Conservation (phyloP, 2,888 invertebrate species). For the Scaptomyza parva region DNA sequence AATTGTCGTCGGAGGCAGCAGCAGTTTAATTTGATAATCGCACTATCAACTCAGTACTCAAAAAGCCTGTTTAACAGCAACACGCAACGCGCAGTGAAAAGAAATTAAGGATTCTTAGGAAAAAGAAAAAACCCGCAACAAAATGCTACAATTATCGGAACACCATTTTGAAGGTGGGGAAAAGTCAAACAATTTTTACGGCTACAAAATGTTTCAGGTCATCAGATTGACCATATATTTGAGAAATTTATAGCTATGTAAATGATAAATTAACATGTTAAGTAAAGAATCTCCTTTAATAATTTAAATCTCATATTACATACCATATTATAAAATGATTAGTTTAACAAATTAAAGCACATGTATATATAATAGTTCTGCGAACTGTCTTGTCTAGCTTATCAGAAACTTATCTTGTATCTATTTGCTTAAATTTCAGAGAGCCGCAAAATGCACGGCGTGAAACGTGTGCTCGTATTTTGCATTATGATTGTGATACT, state of each 20-base stretch:
- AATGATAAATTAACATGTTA: no score
- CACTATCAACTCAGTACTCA: constrained; percentile 59
- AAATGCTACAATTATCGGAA: constrained; percentile 73
- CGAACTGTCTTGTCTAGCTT: constrained; percentile 16
- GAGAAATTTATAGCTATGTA: background rate
- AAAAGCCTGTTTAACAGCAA: constrained; percentile 30
- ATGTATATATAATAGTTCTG: background rate
- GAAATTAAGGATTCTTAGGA: background rate
- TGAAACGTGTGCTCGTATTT: constrained; percentile 91
- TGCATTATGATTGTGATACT: constrained; percentile 91
- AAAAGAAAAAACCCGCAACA: background rate
- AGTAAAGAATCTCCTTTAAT: background rate
- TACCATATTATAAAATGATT: background rate
- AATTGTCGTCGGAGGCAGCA: constrained; percentile 27
- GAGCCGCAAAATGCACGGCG: constrained; percentile 91
- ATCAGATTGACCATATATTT: background rate
- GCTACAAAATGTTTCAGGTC: no score
- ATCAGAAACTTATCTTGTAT: constrained; percentile 30
- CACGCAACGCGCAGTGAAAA: constrained; percentile 19
- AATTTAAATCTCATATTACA: background rate
- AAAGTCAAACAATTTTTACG: background rate
- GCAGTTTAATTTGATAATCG: constrained; percentile 65
- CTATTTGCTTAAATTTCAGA: constrained; percentile 85
- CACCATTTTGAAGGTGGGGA: constrained; percentile 81
- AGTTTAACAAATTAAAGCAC: no score